Evolutionary conservation across 2,113 vertebrate genomes (phyloP).

Genomic region (Platichthys stellatus): DNA sequence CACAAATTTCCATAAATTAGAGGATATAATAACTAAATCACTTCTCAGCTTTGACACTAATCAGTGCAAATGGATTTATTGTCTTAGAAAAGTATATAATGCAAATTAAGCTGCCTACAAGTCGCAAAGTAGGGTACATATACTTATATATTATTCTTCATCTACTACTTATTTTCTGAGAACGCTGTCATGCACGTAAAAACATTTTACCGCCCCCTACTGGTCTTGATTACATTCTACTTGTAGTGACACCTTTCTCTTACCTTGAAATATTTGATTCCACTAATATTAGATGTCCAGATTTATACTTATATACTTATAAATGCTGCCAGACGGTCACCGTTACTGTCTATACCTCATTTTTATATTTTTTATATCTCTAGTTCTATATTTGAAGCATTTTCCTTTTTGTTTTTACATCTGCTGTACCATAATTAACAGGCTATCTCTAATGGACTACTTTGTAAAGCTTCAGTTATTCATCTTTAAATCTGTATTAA

Average conservation of each 20-base stretch:
- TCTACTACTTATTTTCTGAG: neutral
- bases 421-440: too few species aligned
- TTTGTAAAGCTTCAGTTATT: too few species aligned
- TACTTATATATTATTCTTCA: fast-evolving
- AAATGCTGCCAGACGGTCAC: too few species aligned
- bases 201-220: slow-evolving; percentile 14
- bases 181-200: neutral
- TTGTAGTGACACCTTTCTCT: neutral
- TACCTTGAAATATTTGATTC: too few species aligned
- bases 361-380: too few species aligned
- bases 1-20: neutral
- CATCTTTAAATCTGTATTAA: too few species aligned
- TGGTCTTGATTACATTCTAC: neutral
- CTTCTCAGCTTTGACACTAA: fast-evolving
- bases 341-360: too few species aligned
- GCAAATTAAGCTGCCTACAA: slow-evolving; percentile 1
- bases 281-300: too few species aligned
- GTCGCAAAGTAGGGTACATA: fast-evolving
- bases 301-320: too few species aligned
- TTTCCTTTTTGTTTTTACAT: too few species aligned
- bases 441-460: too few species aligned
- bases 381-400: too few species aligned
- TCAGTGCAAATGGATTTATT: fast-evolving
- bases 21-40: fast-evolving
- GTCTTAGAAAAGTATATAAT: neutral